Evolutionary conservation across 2,113 vertebrate species (phyloP).

Genomic region (Lophius piscatorius): DNA sequence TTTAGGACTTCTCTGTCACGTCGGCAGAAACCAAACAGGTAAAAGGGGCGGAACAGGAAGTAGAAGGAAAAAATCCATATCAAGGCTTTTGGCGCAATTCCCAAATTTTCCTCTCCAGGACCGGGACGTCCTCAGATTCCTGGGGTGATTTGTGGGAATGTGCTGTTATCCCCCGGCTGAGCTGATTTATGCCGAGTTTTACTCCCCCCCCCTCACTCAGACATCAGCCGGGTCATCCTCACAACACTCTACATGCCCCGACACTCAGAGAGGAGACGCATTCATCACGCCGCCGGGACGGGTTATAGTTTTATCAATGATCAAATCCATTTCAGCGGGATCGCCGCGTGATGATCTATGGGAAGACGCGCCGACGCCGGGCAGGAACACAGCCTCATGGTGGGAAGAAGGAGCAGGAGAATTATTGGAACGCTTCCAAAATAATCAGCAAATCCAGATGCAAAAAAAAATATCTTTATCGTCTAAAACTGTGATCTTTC

Average conservation of each 20-base stretch:
- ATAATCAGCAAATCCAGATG: too few relatives aligned
- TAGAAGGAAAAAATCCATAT: slow-evolving; percentile 2
- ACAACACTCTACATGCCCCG: slow-evolving; percentile 70
- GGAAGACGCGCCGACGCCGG: slow-evolving; percentile 22
- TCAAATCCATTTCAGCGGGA: slow-evolving; percentile 68
- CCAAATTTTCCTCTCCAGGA: slow-evolving; percentile 63
- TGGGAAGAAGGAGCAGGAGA: too few relatives aligned
- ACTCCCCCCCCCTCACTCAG: slow-evolving; percentile 67
- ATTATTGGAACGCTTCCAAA: too few relatives aligned
- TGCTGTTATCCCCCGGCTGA: slow-evolving; percentile 54
- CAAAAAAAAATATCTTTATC: too few relatives aligned
- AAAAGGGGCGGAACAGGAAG: slow-evolving; percentile 6
- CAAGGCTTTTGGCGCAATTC: slow-evolving; percentile 56
- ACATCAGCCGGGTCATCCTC: slow-evolving; percentile 70
- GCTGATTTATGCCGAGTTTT: slow-evolving; percentile 73
- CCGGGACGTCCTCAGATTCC: slow-evolving; percentile 59
- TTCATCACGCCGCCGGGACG: slow-evolving; percentile 60
- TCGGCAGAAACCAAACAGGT: too few relatives aligned
- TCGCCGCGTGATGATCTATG: slow-evolving; percentile 49
- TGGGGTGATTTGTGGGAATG: slow-evolving; percentile 67
- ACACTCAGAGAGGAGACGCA: slow-evolving; percentile 61
- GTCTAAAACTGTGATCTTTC: too few relatives aligned
- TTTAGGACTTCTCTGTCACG: too few relatives aligned
- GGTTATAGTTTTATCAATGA: slow-evolving; percentile 71
- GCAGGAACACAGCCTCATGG: slow-evolving; percentile 44